These are phyloP conservation scores for Macquaria ambigua DNA, from an alignment of 2,113 vertebrate species.

Conservation along the genomic window DNA sequence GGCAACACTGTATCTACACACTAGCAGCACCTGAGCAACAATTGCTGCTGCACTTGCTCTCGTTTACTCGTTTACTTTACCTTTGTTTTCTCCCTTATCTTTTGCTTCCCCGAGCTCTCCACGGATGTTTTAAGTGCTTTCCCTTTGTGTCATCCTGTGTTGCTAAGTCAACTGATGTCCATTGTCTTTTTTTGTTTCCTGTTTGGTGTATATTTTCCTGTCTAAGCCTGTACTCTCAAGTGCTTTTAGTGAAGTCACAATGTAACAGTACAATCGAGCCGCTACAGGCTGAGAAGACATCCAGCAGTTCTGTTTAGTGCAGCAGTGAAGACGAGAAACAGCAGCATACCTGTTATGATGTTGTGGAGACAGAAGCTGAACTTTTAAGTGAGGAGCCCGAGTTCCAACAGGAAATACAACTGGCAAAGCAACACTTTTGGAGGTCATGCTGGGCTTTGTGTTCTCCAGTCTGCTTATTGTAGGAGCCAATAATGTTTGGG, in stretches of 20 bases:
- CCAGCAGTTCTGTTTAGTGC: not conserved
- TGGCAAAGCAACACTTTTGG: not conserved
- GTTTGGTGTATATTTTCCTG: not conserved
- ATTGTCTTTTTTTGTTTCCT: not conserved
- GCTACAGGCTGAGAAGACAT: not conserved
- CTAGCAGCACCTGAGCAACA: constrained; percentile 4
- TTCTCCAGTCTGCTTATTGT: not conserved
- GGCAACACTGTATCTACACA: constrained; percentile 19
- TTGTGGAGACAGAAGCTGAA: not conserved
- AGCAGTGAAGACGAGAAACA: constrained; percentile 4
- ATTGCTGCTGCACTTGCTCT: not conserved
- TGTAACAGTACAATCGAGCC: not conserved
- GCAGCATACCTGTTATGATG: not conserved
- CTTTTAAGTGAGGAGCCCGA: not conserved
- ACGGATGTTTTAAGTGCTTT: constrained; percentile 5
- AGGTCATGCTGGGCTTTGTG: not conserved
- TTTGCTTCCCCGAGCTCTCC: constrained; percentile 17
- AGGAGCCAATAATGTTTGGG: not conserved
- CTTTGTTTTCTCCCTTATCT: not conserved
- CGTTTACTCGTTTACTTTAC: not conserved
- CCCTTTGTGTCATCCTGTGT: constrained; percentile 10
- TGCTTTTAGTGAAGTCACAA: not conserved
- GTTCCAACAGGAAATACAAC: not conserved
- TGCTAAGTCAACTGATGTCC: constrained; percentile 1
- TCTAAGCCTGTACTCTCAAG: not conserved